These are phyloP conservation scores for Ormyrus nitidulus DNA, from an alignment of 2,888 invertebrate genomes.

Conservation along the genomic window DNA sequence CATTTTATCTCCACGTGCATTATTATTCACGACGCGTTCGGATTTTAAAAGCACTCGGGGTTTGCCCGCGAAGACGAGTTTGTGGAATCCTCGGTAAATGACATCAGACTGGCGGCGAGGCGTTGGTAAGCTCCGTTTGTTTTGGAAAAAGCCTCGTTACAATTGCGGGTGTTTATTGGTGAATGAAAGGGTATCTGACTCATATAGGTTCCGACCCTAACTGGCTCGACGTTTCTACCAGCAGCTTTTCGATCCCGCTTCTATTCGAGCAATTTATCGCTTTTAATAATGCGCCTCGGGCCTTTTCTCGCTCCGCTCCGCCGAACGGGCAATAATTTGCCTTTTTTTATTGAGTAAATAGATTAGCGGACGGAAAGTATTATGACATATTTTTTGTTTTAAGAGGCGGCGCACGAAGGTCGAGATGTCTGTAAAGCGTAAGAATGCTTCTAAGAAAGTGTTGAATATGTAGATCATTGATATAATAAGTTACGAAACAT, in stretches of 20 bases:
- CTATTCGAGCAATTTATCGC: background rate
- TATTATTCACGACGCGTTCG: too few species aligned
- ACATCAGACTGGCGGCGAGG: constrained; percentile 9
- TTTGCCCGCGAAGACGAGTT: background rate
- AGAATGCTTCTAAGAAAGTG: too few species aligned
- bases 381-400: too few species aligned
- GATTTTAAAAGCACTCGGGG: too few species aligned
- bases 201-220: background rate
- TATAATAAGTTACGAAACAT: too few species aligned
- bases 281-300: background rate
- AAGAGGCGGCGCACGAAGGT: too few species aligned
- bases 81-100: constrained; percentile 18
- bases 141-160: constrained; percentile 48
- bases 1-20: too few species aligned
- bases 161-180: constrained; percentile 42
- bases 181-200: constrained; percentile 50
- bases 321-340: too few species aligned
- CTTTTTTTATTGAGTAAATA: too few species aligned
- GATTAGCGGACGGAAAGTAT: too few species aligned
- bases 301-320: background rate
- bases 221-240: background rate
- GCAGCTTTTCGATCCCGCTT: constrained; percentile 40
- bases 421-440: too few species aligned
- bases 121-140: constrained; percentile 39
- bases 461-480: too few species aligned